A percentile compares a stretch with the other conserved stretches of the same genome.
Evolutionary conservation across 1,140 invertebrate species (phyloP).

Genomic region (Drosophila kikkawai): DNA sequence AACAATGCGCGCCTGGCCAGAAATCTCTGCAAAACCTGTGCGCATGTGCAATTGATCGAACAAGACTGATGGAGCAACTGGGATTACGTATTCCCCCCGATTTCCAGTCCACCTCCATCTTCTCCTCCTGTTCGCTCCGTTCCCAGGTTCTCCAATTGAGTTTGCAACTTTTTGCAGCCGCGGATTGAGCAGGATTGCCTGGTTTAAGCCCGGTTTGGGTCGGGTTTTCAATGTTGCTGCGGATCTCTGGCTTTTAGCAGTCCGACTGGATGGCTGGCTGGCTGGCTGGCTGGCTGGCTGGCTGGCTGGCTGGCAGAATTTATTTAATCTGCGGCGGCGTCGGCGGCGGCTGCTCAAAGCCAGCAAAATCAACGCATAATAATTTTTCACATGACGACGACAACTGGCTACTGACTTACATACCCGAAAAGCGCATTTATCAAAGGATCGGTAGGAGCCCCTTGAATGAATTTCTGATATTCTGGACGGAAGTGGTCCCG

Average conservation of each 20-base stretch:
- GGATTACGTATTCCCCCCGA: conserved; percentile 70
- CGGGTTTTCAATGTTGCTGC: conserved; percentile 12
- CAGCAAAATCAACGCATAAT: conserved; percentile 71
- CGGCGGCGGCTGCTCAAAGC: conserved; percentile 75
- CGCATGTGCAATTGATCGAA: conserved; percentile 84
- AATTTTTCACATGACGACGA: conserved; percentile 77
- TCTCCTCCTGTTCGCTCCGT: background rate
- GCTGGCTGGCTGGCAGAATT: conserved; percentile 68
- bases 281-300: conserved; percentile 38
- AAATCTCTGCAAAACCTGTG: conserved; percentile 67
- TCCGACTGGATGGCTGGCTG: conserved; percentile 27
- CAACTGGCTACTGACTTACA: conserved; percentile 82
- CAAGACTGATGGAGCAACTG: conserved; percentile 84
- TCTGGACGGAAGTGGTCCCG: conserved; percentile 53
- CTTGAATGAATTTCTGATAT: conserved; percentile 64
- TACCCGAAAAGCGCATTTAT: conserved; percentile 82
- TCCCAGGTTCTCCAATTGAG: conserved; percentile 77
- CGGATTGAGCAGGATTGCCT: conserved; percentile 54
- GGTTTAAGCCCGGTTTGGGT: conserved; percentile 23
- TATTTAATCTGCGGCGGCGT: conserved; percentile 84
- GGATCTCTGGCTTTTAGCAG: conserved; percentile 21
- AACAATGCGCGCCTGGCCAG: conserved; percentile 60
- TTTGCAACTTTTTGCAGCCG: conserved; percentile 78
- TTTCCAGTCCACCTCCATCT: background rate
- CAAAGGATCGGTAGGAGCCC: conserved; percentile 52